A percentile compares a stretch with the other conserved stretches of the same genome.
Conservation (phyloP, 1,140 invertebrate genomes). For the Dermatophagoides farinae region DNA sequence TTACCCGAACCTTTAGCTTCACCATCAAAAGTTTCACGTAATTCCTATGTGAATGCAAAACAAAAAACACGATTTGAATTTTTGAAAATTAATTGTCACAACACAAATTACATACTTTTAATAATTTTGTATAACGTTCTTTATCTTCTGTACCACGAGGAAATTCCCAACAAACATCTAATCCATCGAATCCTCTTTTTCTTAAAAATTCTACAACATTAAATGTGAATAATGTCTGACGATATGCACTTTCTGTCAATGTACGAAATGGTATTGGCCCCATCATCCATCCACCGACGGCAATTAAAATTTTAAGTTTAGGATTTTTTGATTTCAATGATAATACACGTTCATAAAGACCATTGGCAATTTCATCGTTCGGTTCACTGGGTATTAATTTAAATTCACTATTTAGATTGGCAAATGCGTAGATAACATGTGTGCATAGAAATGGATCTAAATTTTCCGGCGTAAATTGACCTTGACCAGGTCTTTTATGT, state of each 20-base stretch:
- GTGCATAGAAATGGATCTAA: slow-evolving; percentile 68
- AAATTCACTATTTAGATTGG: slow-evolving; percentile 44
- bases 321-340: slow-evolving; percentile 69
- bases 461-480: slow-evolving; percentile 65
- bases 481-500: slow-evolving; percentile 57
- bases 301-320: slow-evolving; percentile 65
- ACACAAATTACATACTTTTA: slow-evolving; percentile 22
- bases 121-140: slow-evolving; percentile 22
- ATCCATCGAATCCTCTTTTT: slow-evolving; percentile 73
- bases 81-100: too few relatives aligned
- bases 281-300: slow-evolving; percentile 84
- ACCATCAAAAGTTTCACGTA: slow-evolving; percentile 68
- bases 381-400: slow-evolving; percentile 45
- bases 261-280: slow-evolving; percentile 64
- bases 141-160: slow-evolving; percentile 63
- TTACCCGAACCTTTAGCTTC: slow-evolving; percentile 49
- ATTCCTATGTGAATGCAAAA: slow-evolving; percentile 47
- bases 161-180: slow-evolving; percentile 95
- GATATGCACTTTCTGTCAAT: slow-evolving; percentile 50
- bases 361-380: slow-evolving; percentile 42
- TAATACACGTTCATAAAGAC: slow-evolving; percentile 61
- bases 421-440: slow-evolving; percentile 79
- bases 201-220: slow-evolving; percentile 77
- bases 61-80: not conserved
- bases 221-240: slow-evolving; percentile 86